A percentile compares a stretch with the other conserved stretches of the same genome.
phyloP scores from a whole-genome alignment of 2,113 vertebrate species.

The Orycteropus afer region DNA sequence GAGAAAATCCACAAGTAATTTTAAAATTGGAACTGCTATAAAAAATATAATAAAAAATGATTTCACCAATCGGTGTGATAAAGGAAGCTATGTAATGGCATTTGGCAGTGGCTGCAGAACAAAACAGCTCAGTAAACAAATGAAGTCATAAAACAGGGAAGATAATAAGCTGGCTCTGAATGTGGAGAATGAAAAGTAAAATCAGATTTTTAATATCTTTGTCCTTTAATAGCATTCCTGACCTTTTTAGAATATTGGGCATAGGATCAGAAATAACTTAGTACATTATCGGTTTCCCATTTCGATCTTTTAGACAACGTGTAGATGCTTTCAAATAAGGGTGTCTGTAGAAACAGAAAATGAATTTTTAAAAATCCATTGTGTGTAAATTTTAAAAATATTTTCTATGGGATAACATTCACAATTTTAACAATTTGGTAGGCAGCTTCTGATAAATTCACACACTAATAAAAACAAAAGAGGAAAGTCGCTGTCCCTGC shows the following conservation, averaged over 20 bases:
- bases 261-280: background rate
- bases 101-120: slow-evolving; percentile 34
- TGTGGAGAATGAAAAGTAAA: slow-evolving; percentile 20
- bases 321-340: background rate
- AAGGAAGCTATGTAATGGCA: background rate
- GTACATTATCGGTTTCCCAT: background rate
- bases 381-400: background rate
- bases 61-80: slow-evolving; percentile 44
- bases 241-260: background rate
- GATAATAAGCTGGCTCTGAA: background rate
- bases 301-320: background rate
- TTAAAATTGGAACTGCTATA: slow-evolving; percentile 37
- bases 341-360: background rate
- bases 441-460: background rate
- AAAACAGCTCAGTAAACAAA: slow-evolving; percentile 56
- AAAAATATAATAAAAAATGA: slow-evolving; percentile 51
- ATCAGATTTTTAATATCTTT: slow-evolving; percentile 37
- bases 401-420: background rate
- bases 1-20: background rate
- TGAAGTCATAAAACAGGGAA: slow-evolving; percentile 37
- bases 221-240: background rate
- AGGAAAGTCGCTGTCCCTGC: background rate
- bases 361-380: background rate
- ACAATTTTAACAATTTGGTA: background rate
- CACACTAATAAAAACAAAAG: slow-evolving; percentile 9